Conservation (phyloP, 2,797 vertebrate species). For the Diglossa cyanea region DNA sequence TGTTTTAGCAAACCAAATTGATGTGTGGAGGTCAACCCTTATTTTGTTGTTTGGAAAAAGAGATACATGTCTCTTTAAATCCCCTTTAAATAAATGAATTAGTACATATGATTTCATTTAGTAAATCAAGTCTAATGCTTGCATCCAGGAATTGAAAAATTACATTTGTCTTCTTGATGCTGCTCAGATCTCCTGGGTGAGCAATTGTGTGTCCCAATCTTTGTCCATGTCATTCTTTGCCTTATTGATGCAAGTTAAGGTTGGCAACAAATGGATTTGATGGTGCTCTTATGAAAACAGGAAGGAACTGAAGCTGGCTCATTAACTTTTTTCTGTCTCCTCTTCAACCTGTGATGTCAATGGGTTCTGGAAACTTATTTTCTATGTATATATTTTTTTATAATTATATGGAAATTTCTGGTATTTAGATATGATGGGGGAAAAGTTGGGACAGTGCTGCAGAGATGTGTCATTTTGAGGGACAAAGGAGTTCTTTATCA, state of each 20-base stretch:
- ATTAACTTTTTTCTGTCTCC: neutral
- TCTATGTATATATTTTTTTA: neutral
- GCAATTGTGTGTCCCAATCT: neutral
- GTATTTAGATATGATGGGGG: neutral
- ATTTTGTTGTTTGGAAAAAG: neutral
- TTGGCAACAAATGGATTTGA: neutral
- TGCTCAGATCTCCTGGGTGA: neutral
- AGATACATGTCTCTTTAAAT: neutral
- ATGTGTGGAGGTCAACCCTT: neutral
- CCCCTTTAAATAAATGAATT: neutral
- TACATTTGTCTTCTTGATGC: neutral
- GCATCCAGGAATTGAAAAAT: slow-evolving; percentile 34
- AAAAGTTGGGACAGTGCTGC: neutral
- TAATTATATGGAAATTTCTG: neutral
- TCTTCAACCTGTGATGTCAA: neutral
- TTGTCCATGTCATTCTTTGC: neutral
- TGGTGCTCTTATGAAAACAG: neutral
- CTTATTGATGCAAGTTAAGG: neutral
- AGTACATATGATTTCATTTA: neutral
- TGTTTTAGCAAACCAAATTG: neutral
- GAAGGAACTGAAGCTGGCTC: neutral
- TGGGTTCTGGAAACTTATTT: neutral
- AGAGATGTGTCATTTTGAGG: accelerated
- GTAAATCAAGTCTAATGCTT: slow-evolving; percentile 46
- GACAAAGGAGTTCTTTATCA: neutral